Percentiles rank a stretch among this genome's conserved stretches.
Conservation (phyloP, 2,797 vertebrate species). For the Naso thynnoides region DNA sequence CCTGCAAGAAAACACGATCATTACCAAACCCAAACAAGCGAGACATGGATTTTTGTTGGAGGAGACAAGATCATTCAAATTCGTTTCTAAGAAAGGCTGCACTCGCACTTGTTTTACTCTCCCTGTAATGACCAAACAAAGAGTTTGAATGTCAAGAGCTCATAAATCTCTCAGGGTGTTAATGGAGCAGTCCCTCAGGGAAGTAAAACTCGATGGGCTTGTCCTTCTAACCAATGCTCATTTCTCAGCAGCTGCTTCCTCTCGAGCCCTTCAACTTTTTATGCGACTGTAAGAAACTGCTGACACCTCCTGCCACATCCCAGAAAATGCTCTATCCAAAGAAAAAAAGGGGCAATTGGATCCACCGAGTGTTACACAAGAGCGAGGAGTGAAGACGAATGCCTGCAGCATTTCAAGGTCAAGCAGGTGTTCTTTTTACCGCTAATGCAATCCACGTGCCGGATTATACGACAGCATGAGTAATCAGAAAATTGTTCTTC, state of each 20-base stretch:
- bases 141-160: conserved; percentile 58
- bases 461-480: conserved; percentile 62
- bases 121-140: conserved; percentile 62
- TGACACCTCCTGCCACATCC: conserved; percentile 65
- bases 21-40: conserved; percentile 56
- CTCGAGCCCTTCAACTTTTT: conserved; percentile 60
- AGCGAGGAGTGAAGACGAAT: conserved; percentile 2
- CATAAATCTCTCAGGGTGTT: conserved; percentile 77
- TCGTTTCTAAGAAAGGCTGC: conserved; percentile 9
- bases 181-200: conserved; percentile 73
- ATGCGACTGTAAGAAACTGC: conserved; percentile 63
- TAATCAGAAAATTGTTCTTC: conserved; percentile 60
- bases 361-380: conserved; percentile 35
- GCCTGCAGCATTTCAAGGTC: conserved; percentile 50
- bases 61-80: conserved; percentile 50
- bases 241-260: conserved; percentile 79
- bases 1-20: conserved; percentile 44
- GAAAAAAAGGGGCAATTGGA: conserved; percentile 13
- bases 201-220: conserved; percentile 62
- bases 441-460: conserved; percentile 58
- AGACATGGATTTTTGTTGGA: conserved; percentile 39
- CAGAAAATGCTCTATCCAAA: neutral
- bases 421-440: conserved; percentile 75
- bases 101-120: conserved; percentile 68
- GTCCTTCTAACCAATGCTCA: conserved; percentile 60